These are phyloP conservation scores for Drosophila stalkeri DNA, from an alignment of 2,888 invertebrate genomes.

Conservation along the genomic window DNA sequence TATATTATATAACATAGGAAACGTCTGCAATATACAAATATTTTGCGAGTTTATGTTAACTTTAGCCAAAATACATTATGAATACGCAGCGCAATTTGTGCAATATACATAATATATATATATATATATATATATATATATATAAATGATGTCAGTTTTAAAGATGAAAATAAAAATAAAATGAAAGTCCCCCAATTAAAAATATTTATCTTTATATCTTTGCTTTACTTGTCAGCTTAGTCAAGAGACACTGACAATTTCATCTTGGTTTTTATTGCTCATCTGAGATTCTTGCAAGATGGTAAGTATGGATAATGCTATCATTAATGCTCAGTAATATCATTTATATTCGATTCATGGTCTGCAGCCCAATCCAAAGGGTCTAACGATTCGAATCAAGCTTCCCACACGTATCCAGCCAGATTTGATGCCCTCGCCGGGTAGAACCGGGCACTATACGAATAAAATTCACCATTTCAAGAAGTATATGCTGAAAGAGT, in stretches of 20 bases:
- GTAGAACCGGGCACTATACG: conserved; percentile 24
- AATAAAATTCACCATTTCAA: conserved; percentile 32
- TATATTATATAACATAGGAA: conserved; percentile 10
- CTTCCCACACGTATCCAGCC: conserved; percentile 28
- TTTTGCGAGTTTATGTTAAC: conserved; percentile 38
- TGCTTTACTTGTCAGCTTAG: background rate
- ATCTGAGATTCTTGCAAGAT: background rate
- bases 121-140: background rate
- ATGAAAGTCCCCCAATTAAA: background rate
- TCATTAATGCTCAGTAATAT: background rate
- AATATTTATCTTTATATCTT: background rate
- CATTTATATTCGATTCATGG: background rate
- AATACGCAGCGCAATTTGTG: conserved; percentile 19
- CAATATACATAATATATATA: background rate
- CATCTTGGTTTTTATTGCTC: background rate
- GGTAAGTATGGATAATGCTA: conserved; percentile 9
- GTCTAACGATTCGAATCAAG: background rate
- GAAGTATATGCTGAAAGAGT: conserved; percentile 7
- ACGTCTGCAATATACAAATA: conserved; percentile 47
- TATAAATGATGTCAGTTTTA: conserved; percentile 30
- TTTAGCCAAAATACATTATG: conserved; percentile 31
- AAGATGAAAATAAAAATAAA: conserved; percentile 28
- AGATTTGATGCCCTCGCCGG: conserved; percentile 8
- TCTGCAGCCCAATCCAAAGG: background rate
- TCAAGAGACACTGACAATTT: background rate